Percentiles rank a stretch among this genome's conserved stretches.
Evolutionary conservation across 2,113 vertebrate genomes (phyloP).

Genomic region (Hyperoodon ampullatus): DNA sequence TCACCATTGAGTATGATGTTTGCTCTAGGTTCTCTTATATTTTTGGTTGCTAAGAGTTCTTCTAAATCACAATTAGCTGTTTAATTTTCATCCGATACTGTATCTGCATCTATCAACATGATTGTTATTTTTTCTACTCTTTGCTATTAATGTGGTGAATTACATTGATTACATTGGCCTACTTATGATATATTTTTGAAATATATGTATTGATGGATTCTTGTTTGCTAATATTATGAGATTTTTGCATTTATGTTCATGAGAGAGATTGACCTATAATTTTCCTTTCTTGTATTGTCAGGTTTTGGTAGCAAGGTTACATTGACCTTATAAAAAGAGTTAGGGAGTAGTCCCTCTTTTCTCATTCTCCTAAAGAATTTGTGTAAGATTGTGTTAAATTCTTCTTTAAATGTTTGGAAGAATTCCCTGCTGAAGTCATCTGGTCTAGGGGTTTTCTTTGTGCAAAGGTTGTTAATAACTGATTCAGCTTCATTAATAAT

Average conservation of each 20-base stretch:
- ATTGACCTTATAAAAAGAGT: no score
- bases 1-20: background rate
- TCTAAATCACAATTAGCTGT: background rate
- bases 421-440: background rate
- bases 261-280: background rate
- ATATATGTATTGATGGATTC: background rate
- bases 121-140: background rate
- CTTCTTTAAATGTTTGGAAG: conserved; percentile 4
- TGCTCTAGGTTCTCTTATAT: background rate
- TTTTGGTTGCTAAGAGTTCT: background rate
- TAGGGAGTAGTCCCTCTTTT: background rate
- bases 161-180: background rate
- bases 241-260: background rate
- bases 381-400: background rate
- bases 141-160: conserved; percentile 3
- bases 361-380: background rate
- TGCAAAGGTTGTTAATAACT: background rate
- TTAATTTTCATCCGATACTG: conserved; percentile 18
- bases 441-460: background rate
- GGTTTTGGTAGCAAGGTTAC: background rate
- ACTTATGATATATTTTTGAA: background rate
- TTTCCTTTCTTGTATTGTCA: background rate
- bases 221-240: conserved; percentile 19
- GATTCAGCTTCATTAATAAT: background rate
- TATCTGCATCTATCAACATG: background rate